Base-by-base conservation (phyloP, 2,113 vertebrate species). In the Saccopteryx bilineata region DNA sequence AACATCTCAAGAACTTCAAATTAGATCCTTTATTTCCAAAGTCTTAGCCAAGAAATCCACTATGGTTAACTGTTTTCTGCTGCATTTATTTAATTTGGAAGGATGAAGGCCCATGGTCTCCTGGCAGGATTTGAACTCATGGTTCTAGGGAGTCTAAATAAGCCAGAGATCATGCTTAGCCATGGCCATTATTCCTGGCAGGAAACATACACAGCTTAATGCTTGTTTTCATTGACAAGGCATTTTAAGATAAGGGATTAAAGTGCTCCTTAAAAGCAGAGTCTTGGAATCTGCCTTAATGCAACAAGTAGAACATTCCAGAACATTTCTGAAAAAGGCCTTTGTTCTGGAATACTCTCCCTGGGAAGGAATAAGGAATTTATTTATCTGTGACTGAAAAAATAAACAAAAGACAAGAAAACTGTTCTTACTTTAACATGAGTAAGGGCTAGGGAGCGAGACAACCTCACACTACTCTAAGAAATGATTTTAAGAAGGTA, bases 121-220 rank as follows among this genome's bases (percentile, higher is more conserved):
- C 75, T 81, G 76, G 74, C 52, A 91, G 78, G 26, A 93, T 97
- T 97, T 97, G 97, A 97, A 97, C 87, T 68, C 61, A 3, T 14
- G 80, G 61, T 96, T 97, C 71, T 56, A 66, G 95, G 90, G 96
- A 97, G 90, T 95, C 85, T 88, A 87, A 95, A 66, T 50, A 63
- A 96, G 80, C 79, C 84, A 65, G 60, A 96, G 68, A 94, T 81
- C 90, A 82, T 66, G 31, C 58, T 85, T 90, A 85, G 92, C 93
- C 2, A 15, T 66, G 61, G 28, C 81, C 66, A 69, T 93, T 90
- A 72, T 39, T 52, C 23, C 50, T 68, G 92, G 60, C 63, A 28
- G 72, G 50, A 54, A 95, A 72, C n/a, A 46, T 2, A 6, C 65
- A 56, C 14, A 52, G 52, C 58, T 84, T 83, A 60, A 31, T 90